phyloP scores from a whole-genome alignment of 2,888 invertebrate genomes.

The Hirtodrosophila cameraria region DNA sequence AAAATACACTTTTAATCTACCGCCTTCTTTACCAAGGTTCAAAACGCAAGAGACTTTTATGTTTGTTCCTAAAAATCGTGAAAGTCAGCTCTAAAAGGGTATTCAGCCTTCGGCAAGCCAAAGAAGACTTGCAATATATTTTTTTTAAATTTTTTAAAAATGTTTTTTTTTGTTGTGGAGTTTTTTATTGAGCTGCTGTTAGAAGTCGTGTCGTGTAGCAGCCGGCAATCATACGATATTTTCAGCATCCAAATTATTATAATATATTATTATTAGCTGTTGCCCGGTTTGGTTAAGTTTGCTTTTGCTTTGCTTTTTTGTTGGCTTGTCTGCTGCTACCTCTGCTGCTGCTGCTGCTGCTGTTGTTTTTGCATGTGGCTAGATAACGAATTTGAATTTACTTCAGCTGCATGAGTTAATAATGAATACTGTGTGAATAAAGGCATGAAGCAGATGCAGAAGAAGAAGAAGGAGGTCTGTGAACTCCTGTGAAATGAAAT shows the following conservation, averaged over 20 bases:
- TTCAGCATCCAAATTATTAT: constrained; percentile 83
- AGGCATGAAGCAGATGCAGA: too few relatives aligned
- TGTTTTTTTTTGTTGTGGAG: constrained; percentile 33
- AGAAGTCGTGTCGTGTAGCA: constrained; percentile 61
- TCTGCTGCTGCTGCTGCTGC: constrained; percentile 11
- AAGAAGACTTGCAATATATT: too few relatives aligned
- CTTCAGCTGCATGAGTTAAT: constrained; percentile 43
- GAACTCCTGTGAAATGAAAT: too few relatives aligned
- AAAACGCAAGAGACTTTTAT: too few relatives aligned
- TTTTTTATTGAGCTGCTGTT: constrained; percentile 48
- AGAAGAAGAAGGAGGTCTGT: constrained; percentile 43
- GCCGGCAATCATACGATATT: constrained; percentile 81
- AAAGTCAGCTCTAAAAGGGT: too few relatives aligned
- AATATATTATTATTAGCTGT: constrained; percentile 82
- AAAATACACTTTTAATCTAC: too few relatives aligned
- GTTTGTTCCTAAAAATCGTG: too few relatives aligned
- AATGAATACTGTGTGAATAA: constrained; percentile 53
- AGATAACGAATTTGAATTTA: constrained; percentile 44
- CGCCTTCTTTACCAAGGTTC: too few relatives aligned
- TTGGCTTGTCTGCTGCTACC: too few relatives aligned
- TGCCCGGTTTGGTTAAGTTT: constrained; percentile 33
- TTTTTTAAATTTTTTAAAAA: constrained; percentile 4
- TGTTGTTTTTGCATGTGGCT: constrained; percentile 49
- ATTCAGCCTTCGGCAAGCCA: too few relatives aligned
- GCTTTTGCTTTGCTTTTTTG: constrained; percentile 23